These are phyloP conservation scores for Leptestheria dahalacensis DNA, from an alignment of 1,140 invertebrate species.

Conservation along the genomic window DNA sequence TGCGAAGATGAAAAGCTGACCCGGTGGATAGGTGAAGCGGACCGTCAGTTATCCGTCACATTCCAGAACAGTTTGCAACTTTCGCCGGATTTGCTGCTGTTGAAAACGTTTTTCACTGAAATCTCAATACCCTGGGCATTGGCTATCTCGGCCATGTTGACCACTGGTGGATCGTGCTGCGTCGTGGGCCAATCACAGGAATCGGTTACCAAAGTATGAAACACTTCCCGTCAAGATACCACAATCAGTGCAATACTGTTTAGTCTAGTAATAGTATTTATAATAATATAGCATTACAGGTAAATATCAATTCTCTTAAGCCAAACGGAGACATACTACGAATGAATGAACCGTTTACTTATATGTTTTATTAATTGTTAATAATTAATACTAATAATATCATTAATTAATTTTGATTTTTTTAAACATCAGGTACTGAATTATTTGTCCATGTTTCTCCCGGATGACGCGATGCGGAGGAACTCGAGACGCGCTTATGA, in stretches of 20 bases:
- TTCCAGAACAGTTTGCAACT: background rate
- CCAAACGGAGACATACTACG: too few relatives aligned
- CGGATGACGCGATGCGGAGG: background rate
- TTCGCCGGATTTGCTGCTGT: background rate
- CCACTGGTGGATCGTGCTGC: background rate
- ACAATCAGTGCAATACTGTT: background rate
- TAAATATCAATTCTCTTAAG: too few relatives aligned
- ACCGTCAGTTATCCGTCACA: background rate
- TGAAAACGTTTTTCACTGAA: background rate
- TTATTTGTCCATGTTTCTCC: background rate
- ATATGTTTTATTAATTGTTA: too few relatives aligned
- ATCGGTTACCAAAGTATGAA: background rate
- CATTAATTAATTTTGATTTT: too few relatives aligned
- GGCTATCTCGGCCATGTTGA: background rate
- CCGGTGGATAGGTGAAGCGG: background rate
- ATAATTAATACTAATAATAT: too few relatives aligned
- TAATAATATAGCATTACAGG: too few relatives aligned
- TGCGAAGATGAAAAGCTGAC: background rate
- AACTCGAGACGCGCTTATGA: background rate
- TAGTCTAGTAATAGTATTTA: background rate
- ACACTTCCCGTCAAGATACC: background rate
- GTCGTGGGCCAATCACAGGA: background rate
- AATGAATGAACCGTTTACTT: too few relatives aligned
- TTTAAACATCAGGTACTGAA: background rate
- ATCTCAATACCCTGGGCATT: constrained; percentile 5